Base-by-base conservation (phyloP, 1,140 invertebrate genomes). In the Copidosoma floridanum region DNA sequence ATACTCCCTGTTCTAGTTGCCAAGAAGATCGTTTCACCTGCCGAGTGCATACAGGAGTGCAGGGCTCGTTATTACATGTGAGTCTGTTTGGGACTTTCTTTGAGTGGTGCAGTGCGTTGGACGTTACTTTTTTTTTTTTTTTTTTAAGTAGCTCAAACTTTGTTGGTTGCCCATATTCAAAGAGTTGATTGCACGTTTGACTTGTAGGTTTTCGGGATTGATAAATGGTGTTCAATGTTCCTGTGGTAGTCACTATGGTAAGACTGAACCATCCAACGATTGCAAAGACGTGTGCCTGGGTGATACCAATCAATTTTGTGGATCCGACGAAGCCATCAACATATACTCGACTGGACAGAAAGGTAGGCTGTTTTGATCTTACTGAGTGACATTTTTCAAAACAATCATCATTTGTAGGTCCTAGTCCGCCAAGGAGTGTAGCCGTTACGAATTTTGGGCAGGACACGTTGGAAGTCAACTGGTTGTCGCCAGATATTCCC, bases 401-500 rank as follows among this genome's bases (percentile, higher is more conserved):
- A 8, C 29, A 16, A 51, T 5, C 26, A 54, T 32, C 29, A 32
- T 12, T 32, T 32, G 29, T 24, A 76, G 75, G 72, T 60, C 71
- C 77, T 16, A 77, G 76, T 69, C 73, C 73, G 56, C 75, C 75
- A 21, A 68, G 71, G 51, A 40, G 55, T 32, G 50, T 71, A 18
- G 29, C 62, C 32, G 58, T 76, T 21, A 57, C 43, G 6, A 51
- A 63, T 6, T 71, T 56, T 20, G 56, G 63, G 18, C 55, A 61
- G 38, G 62, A 64, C 35, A 64, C 62, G 35, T 59, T 78, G 0
- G 27, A 65, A 38, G 50, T 79, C 48, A 77, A 70, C 1, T 89
- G 88, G 87, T 63, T 72, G 21, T 78, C 79, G 18, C 87, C 88
- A 1, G 53, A 74, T 18, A 75, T 83, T 55, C 76, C 82, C 3